Conservation (phyloP, 2,113 vertebrate species). For the Lagopus leucura region DNA sequence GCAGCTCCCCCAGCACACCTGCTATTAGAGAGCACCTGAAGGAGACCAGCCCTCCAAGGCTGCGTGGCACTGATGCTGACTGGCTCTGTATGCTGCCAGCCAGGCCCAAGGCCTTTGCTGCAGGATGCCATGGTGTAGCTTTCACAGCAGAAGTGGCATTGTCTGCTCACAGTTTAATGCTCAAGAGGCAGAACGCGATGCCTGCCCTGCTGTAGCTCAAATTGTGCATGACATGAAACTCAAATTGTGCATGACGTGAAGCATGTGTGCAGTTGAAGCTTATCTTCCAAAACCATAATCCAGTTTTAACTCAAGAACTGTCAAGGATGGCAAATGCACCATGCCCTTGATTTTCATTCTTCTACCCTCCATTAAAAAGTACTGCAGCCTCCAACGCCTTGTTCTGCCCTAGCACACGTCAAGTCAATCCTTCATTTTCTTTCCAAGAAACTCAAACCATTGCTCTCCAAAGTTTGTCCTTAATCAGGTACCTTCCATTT, state of each 20-base stretch:
- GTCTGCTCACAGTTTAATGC: not conserved
- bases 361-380: not conserved
- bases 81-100: not conserved
- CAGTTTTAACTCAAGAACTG: not conserved
- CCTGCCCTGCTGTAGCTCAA: not conserved
- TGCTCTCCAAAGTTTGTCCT: not conserved
- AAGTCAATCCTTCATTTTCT: not conserved
- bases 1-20: not conserved
- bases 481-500: not conserved
- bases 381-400: not conserved
- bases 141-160: too few species aligned
- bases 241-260: too few species aligned
- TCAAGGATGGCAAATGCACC: not conserved
- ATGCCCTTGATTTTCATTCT: rapidly evolving
- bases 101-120: too few species aligned
- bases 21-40: rapidly evolving
- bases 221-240: not conserved
- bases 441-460: not conserved
- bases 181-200: not conserved
- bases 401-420: not conserved
- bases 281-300: not conserved
- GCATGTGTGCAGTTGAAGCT: not conserved
- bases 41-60: too few species aligned
- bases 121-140: too few species aligned
- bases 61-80: too few species aligned